Percentiles rank a stretch among this genome's conserved stretches.
These are phyloP conservation scores for Drosophila arawakana DNA, from an alignment of 1,140 invertebrate species.

Conservation along the genomic window DNA sequence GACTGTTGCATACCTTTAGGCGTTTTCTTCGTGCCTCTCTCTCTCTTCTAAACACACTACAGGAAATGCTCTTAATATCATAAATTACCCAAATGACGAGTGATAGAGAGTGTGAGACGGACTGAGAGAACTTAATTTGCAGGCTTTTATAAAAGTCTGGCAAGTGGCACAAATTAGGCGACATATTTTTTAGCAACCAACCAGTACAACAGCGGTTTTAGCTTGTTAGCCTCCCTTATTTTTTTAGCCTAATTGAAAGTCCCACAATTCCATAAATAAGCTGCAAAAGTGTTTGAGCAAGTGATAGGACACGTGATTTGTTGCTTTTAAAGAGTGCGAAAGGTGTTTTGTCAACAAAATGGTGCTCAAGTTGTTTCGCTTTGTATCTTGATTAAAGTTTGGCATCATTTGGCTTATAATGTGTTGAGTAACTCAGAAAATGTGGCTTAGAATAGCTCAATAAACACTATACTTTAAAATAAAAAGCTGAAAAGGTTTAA, in stretches of 20 bases:
- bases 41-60: too few species aligned
- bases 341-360: too few species aligned
- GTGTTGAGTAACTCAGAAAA: too few species aligned
- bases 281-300: background rate
- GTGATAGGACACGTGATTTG: background rate
- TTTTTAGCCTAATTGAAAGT: background rate
- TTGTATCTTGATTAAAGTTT: too few species aligned
- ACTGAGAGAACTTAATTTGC: conserved; percentile 6
- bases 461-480: too few species aligned
- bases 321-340: too few species aligned
- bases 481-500: too few species aligned
- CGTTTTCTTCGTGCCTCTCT: background rate
- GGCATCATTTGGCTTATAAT: too few species aligned
- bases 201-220: background rate
- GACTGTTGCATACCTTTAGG: conserved; percentile 43
- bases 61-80: conserved; percentile 9
- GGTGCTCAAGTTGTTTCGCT: too few species aligned
- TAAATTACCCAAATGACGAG: conserved; percentile 14
- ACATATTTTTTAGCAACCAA: background rate
- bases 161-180: conserved; percentile 2
- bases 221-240: background rate
- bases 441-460: too few species aligned
- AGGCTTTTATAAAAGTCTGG: conserved; percentile 6
- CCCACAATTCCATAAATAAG: background rate
- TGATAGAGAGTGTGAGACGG: too few species aligned